phyloP scores from a whole-genome alignment of 2,888 invertebrate genomes.

The Drosophila cracens region DNA sequence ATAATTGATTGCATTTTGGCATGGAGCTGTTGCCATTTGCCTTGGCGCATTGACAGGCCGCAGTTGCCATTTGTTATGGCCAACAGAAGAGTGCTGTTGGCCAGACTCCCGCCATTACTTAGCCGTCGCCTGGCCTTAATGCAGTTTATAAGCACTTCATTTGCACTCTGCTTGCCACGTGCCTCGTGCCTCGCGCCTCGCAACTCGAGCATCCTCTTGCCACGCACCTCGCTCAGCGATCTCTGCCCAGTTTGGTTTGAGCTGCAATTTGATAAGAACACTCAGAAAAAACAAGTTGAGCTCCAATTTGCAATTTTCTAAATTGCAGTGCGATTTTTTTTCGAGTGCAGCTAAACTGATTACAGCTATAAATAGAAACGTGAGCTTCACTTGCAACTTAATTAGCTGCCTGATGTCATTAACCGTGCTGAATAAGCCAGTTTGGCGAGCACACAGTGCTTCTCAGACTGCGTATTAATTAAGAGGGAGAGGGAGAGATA shows the following conservation, averaged over 20 bases:
- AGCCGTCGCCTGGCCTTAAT: conserved; percentile 7
- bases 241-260: conserved; percentile 4
- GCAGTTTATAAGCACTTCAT: conserved; percentile 47
- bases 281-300: background rate
- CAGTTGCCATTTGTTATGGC: conserved; percentile 62
- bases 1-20: conserved; percentile 75
- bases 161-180: conserved; percentile 24
- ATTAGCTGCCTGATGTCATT: conserved; percentile 29
- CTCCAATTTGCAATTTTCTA: background rate
- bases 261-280: conserved; percentile 20
- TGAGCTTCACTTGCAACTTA: background rate
- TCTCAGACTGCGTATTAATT: background rate
- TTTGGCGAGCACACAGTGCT: conserved; percentile 7
- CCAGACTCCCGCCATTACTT: background rate
- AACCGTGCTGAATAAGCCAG: background rate
- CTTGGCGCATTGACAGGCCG: conserved; percentile 26
- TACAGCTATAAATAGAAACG: conserved; percentile 12
- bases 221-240: conserved; percentile 5
- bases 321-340: background rate
- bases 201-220: background rate
- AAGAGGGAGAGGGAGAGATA: background rate
- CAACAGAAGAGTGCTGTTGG: conserved; percentile 25
- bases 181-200: background rate
- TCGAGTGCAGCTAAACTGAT: conserved; percentile 19
- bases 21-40: conserved; percentile 63